A percentile compares a stretch with the other conserved stretches of the same genome.
Conservation (phyloP, 2,113 vertebrate genomes). For the Gallinago paraguaiae region DNA sequence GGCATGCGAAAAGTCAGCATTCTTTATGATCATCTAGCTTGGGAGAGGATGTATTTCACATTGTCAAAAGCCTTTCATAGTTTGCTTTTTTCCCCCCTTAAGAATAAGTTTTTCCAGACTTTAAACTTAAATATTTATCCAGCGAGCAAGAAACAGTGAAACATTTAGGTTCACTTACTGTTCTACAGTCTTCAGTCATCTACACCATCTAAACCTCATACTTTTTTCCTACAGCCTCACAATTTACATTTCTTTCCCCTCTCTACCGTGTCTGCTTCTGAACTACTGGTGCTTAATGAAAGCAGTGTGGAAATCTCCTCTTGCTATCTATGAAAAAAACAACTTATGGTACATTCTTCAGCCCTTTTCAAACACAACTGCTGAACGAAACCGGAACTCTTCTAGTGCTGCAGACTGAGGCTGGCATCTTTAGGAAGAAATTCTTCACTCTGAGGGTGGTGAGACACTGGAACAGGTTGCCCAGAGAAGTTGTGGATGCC, state of each 20-base stretch:
- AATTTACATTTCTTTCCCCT: background rate
- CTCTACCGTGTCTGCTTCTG: background rate
- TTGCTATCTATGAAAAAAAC: background rate
- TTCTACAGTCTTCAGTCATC: background rate
- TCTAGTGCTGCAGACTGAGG: background rate
- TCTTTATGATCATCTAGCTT: conserved; percentile 25
- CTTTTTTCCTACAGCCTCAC: background rate
- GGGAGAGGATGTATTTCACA: conserved; percentile 8
- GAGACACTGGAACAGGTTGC: background rate
- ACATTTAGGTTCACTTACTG: background rate
- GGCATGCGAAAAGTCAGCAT: conserved; percentile 23
- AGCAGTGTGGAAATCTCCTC: background rate
- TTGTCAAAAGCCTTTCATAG: conserved; percentile 27
- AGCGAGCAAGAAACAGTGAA: background rate
- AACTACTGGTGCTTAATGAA: background rate
- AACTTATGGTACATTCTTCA: background rate
- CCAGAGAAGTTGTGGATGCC: background rate
- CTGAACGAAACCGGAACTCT: background rate
- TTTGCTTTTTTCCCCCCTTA: background rate
- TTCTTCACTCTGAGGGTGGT: background rate
- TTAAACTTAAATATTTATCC: conserved; percentile 59
- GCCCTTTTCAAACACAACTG: background rate
- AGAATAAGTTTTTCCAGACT: conserved; percentile 32
- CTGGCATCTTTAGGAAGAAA: background rate
- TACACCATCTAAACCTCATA: background rate